Evolutionary conservation across 2,888 invertebrate genomes (phyloP), one percentile per base, ranked within the genome.

Genomic region (Rhorus exstirpatorius): DNA sequence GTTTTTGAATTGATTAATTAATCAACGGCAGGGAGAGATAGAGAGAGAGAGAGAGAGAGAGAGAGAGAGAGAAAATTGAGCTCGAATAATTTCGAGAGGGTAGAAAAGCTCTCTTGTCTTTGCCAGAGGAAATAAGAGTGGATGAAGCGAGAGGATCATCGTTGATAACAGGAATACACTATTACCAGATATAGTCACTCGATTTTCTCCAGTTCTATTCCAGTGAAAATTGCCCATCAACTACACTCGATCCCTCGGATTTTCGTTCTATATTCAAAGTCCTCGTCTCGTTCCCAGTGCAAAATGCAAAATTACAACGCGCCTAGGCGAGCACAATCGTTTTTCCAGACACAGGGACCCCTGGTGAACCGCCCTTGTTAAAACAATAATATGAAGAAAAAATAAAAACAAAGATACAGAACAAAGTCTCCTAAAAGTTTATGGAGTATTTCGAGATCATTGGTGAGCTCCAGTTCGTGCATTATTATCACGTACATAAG

Each of bases 281-380:
- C 12, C 44, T 19, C n/a, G n/a, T 55, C 17, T 63, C 70, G 70
- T 21, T 78, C 31, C 41, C 53, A 14, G 71, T 70, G 61, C 70
- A 70, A 70, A 78, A 71, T 49, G 35, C 61, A 21, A 63, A 44
- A 61, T 71, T 71, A 63, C 70, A 51, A 78, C 46, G 63, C 61
- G 71, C 49, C 8, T 51, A 8, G 38, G 10, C n/a, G 24, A 14
- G n/a, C 12, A 10, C 12, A 51, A 17, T 26, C 19, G 14, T 61
- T 61, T 26, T 53, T 55, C 24, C 68, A 35, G 68, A 51, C 51
- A 46, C 49, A 35, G 19, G 31, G 38, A 21, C 2, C 35, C 14
- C 21, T n/a, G 14, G 7, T 10, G 1, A 14, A n/a, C n/a, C n/a
- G n/a, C n/a, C 10, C 21, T 61, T 10, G 72, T 24, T n/a, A n/a